These are phyloP conservation scores for Julus scanicus DNA, from an alignment of 2,888 invertebrate species.

Conservation along the genomic window DNA sequence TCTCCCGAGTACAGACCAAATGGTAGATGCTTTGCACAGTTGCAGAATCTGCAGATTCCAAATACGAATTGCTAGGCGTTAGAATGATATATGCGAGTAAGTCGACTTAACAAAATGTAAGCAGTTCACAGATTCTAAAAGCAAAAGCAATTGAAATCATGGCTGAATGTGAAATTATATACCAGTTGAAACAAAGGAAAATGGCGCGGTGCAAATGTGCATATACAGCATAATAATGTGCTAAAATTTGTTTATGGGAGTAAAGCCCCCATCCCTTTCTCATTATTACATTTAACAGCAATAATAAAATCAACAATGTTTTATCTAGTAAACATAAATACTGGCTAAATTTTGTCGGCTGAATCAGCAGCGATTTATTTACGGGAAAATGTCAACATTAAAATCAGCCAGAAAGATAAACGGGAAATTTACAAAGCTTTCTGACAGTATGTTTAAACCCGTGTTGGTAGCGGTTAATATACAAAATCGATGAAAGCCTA, in stretches of 20 bases:
- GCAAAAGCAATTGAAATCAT: neutral
- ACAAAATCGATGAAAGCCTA: neutral
- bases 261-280: neutral
- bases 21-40: neutral
- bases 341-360: neutral
- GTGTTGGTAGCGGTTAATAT: neutral
- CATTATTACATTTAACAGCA: neutral
- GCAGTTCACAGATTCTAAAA: neutral
- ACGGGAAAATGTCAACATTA: neutral
- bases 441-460: neutral
- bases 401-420: neutral
- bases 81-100: neutral
- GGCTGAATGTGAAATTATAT: neutral
- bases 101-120: neutral
- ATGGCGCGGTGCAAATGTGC: neutral
- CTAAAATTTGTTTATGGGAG: neutral
- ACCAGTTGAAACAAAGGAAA: neutral
- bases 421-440: neutral
- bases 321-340: conserved; percentile 27
- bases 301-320: neutral
- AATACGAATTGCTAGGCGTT: neutral
- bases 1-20: conserved; percentile 32
- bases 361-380: neutral
- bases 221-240: neutral
- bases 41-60: neutral